phyloP scores from a whole-genome alignment of 37 sponge, comb jelly and placozoan genomes.

The Halichondria panicea region DNA sequence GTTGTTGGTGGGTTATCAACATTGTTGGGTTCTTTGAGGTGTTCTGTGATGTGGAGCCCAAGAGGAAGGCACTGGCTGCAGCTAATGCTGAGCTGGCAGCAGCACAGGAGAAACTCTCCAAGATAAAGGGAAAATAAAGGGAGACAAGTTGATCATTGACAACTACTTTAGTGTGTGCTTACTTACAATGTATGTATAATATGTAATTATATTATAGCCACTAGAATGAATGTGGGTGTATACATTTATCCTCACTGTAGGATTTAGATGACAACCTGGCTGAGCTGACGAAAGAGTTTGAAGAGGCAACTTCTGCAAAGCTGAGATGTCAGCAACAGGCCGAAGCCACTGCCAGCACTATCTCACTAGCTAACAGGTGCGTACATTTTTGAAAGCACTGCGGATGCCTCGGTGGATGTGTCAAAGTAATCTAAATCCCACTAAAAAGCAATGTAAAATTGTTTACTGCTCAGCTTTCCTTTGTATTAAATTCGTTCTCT shows the following conservation, averaged over 20 bases:
- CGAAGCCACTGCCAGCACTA: conserved; percentile 89
- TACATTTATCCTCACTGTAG: neutral
- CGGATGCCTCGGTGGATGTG: conserved; percentile 95
- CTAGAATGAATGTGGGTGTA: neutral
- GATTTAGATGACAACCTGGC: conserved; percentile 95
- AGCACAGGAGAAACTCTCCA: conserved; percentile 89
- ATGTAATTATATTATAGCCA: neutral
- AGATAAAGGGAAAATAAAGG: conserved; percentile 96
- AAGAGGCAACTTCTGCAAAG: conserved; percentile 94
- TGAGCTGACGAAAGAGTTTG: conserved; percentile 85
- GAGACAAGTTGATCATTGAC: too few relatives aligned
- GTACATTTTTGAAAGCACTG: conserved; percentile 92
- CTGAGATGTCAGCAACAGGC: conserved; percentile 96
- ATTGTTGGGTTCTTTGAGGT: conserved; percentile 93
- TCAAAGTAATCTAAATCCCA: too few relatives aligned
- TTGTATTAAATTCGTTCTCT: neutral
- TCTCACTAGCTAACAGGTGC: conserved; percentile 92
- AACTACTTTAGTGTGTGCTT: too few relatives aligned
- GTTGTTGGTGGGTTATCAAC: conserved; percentile 96
- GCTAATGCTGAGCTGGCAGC: conserved; percentile 92
- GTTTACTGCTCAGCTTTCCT: conserved; percentile 82
- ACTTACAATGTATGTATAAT: neutral
- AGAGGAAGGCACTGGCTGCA: conserved; percentile 87
- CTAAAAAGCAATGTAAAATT: conserved; percentile 79
- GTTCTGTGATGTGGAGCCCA: conserved; percentile 99